Conservation (phyloP, 1,140 invertebrate genomes). For the Musca domestica region DNA sequence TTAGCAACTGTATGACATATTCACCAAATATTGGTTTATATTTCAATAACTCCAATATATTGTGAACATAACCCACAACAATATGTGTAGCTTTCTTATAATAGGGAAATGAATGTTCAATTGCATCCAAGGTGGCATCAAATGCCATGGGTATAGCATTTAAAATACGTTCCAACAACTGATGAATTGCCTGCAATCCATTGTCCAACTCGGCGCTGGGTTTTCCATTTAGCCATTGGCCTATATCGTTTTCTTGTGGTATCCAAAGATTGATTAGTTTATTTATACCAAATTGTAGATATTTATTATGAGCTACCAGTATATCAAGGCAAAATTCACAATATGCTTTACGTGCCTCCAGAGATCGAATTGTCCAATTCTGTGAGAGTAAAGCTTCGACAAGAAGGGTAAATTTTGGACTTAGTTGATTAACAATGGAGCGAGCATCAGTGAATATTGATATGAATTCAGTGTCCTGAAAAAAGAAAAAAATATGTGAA, state of each 20-base stretch:
- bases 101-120: slow-evolving; percentile 62
- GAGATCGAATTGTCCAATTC: slow-evolving; percentile 58
- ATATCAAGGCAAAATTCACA: slow-evolving; percentile 64
- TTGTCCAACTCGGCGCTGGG: slow-evolving; percentile 45
- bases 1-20: slow-evolving; percentile 64
- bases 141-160: slow-evolving; percentile 47
- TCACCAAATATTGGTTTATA: slow-evolving; percentile 63
- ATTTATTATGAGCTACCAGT: slow-evolving; percentile 62
- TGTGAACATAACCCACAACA: slow-evolving; percentile 64
- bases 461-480: slow-evolving; percentile 60
- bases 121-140: slow-evolving; percentile 37
- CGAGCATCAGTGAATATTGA: slow-evolving; percentile 58
- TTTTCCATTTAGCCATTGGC: slow-evolving; percentile 41
- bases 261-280: slow-evolving; percentile 61
- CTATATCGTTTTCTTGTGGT: slow-evolving; percentile 40
- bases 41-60: slow-evolving; percentile 63
- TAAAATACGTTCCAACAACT: slow-evolving; percentile 38
- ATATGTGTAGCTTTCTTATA: slow-evolving; percentile 58
- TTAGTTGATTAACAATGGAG: slow-evolving; percentile 61
- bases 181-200: slow-evolving; percentile 40
- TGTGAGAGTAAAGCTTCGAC: slow-evolving; percentile 64
- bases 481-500: not conserved
- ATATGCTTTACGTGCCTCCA: slow-evolving; percentile 58
- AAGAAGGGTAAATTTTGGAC: slow-evolving; percentile 58
- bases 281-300: slow-evolving; percentile 60